A percentile compares a stretch with the other conserved stretches of the same genome.
These are phyloP conservation scores for Molorchus minor DNA, from an alignment of 2,888 invertebrate genomes.

Conservation along the genomic window DNA sequence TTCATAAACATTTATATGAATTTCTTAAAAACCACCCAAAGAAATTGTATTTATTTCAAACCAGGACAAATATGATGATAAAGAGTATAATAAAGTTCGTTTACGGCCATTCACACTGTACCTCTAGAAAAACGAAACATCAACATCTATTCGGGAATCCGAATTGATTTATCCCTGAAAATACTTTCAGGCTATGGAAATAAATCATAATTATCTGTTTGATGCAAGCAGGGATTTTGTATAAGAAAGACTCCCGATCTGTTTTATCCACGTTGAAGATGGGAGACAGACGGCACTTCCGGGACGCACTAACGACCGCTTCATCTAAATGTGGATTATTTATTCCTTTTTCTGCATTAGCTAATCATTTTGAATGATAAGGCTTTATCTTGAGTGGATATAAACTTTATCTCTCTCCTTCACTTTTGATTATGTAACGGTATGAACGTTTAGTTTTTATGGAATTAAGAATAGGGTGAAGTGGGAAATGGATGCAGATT, in stretches of 20 bases:
- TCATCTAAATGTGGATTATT: constrained; percentile 61
- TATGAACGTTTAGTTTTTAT: too few relatives aligned
- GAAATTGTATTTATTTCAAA: background rate
- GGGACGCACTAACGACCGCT: constrained; percentile 59
- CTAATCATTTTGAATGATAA: constrained; percentile 61
- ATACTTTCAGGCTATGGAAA: constrained; percentile 36
- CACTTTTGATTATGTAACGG: constrained; percentile 7
- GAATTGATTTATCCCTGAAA: constrained; percentile 38
- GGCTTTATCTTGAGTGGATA: constrained; percentile 56
- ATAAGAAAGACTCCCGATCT: constrained; percentile 43
- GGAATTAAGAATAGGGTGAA: too few relatives aligned
- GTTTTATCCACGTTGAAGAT: constrained; percentile 49
- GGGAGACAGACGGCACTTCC: constrained; percentile 47
- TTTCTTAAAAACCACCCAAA: background rate
- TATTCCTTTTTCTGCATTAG: constrained; percentile 60
- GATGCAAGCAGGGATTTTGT: constrained; percentile 35
- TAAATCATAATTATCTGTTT: constrained; percentile 47
- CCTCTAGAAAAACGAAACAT: constrained; percentile 5
- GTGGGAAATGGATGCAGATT: too few relatives aligned
- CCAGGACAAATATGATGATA: constrained; percentile 2
- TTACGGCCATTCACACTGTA: constrained; percentile 8
- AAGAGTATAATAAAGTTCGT: constrained; percentile 22
- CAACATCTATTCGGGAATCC: constrained; percentile 20
- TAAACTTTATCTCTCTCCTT: constrained; percentile 59
- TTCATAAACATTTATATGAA: background rate